A percentile compares a stretch with the other conserved stretches of the same genome.
These are phyloP conservation scores for Aleadryas rufinucha DNA, from an alignment of 2,113 vertebrate genomes.

Conservation along the genomic window DNA sequence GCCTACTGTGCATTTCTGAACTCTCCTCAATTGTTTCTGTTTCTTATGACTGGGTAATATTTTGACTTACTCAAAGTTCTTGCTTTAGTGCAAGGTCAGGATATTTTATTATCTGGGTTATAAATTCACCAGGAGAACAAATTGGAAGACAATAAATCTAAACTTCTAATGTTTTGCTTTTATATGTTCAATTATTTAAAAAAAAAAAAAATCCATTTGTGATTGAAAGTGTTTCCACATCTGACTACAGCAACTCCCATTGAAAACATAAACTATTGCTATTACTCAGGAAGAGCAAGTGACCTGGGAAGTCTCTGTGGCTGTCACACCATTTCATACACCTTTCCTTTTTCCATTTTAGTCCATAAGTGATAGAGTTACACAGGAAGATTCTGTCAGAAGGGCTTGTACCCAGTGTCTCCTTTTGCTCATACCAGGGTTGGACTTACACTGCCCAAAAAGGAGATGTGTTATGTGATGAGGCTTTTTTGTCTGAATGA, in stretches of 20 bases:
- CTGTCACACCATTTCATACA: not conserved
- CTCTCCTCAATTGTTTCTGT: not conserved
- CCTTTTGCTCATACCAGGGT: accelerated
- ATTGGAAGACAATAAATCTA: not conserved
- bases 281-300: not conserved
- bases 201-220: not conserved
- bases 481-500: not conserved
- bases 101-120: not conserved
- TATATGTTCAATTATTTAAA: not conserved
- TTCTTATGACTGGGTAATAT: not conserved
- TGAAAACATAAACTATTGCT: not conserved
- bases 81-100: not conserved
- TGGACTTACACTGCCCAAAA: not conserved
- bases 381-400: not conserved
- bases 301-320: not conserved
- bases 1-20: not conserved
- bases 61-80: not conserved
- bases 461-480: not conserved
- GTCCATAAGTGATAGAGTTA: not conserved
- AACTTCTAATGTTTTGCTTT: not conserved
- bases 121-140: not conserved
- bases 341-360: not conserved
- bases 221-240: not conserved
- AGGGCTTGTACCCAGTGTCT: not conserved
- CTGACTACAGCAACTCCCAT: not conserved